These are phyloP conservation scores for Sebastes taczanowskii DNA, from an alignment of 2,797 vertebrate species.

Conservation along the genomic window DNA sequence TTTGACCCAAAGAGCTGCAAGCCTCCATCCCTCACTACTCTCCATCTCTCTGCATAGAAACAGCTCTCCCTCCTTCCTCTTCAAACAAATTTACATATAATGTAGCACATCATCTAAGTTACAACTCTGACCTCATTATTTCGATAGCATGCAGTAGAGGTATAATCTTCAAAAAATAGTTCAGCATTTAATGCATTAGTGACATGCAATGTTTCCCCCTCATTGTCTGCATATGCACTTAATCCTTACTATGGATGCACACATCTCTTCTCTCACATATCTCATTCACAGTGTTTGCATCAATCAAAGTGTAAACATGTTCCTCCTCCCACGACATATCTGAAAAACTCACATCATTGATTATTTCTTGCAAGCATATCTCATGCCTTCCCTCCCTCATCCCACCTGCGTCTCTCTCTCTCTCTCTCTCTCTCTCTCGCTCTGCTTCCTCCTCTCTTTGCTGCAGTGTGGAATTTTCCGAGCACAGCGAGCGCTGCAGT, in stretches of 20 bases:
- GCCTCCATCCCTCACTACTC: background rate
- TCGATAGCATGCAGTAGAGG: background rate
- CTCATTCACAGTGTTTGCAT: background rate
- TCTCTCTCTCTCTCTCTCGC: background rate
- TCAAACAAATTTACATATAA: background rate
- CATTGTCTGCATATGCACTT: background rate
- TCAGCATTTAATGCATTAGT: background rate
- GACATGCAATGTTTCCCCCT: background rate
- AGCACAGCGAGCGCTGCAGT: slow-evolving; percentile 67
- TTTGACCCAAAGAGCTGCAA: slow-evolving; percentile 13
- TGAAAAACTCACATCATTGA: slow-evolving; percentile 25
- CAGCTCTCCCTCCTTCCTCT: background rate
- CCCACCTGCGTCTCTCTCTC: slow-evolving; percentile 25
- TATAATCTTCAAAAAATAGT: background rate
- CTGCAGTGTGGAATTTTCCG: slow-evolving; percentile 82
- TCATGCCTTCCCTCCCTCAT: slow-evolving; percentile 19
- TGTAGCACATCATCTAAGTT: background rate
- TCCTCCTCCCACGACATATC: background rate
- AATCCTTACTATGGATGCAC: background rate
- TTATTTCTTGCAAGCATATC: slow-evolving; percentile 8
- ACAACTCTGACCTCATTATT: background rate
- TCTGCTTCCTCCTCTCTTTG: slow-evolving; percentile 37
- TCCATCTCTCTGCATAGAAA: background rate
- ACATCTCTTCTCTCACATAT: background rate
- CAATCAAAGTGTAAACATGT: background rate